These are phyloP conservation scores for Eretmochelys imbricata DNA, from an alignment of 2,113 vertebrate species.

Conservation along the genomic window DNA sequence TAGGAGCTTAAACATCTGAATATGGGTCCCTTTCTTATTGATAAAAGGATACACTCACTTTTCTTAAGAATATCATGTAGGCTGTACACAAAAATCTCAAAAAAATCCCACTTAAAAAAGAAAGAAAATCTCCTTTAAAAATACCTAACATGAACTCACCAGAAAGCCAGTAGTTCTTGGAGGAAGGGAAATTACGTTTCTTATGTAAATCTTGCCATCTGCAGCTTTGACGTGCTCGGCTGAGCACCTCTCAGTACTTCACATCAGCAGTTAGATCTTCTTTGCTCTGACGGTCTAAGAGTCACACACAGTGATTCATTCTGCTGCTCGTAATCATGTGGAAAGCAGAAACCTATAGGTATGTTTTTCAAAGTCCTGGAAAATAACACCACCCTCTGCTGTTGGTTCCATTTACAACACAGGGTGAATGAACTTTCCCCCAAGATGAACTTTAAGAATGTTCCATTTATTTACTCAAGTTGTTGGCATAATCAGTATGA, in stretches of 20 bases:
- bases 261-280: fast-evolving
- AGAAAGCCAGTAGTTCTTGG: not conserved
- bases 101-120: not conserved
- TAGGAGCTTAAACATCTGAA: not conserved
- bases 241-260: not conserved
- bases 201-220: not conserved
- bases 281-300: not conserved
- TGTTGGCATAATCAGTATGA: slow-evolving; percentile 38
- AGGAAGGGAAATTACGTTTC: slow-evolving; percentile 35
- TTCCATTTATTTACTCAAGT: slow-evolving; percentile 48
- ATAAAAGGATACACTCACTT: not conserved
- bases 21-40: not conserved
- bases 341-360: slow-evolving; percentile 16
- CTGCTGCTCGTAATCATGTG: slow-evolving; percentile 22
- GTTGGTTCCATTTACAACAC: not conserved
- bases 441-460: slow-evolving; percentile 8
- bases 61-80: not conserved
- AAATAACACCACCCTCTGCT: slow-evolving; percentile 51
- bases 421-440: slow-evolving; percentile 74
- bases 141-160: slow-evolving; percentile 63
- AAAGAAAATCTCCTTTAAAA: not conserved
- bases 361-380: slow-evolving; percentile 28
- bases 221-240: not conserved
- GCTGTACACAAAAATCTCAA: not conserved
- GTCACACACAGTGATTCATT: slow-evolving; percentile 16